Percentiles rank a stretch among this genome's conserved stretches.
Conservation (phyloP, 2,888 invertebrate genomes). For the Ennomos erosarius region DNA sequence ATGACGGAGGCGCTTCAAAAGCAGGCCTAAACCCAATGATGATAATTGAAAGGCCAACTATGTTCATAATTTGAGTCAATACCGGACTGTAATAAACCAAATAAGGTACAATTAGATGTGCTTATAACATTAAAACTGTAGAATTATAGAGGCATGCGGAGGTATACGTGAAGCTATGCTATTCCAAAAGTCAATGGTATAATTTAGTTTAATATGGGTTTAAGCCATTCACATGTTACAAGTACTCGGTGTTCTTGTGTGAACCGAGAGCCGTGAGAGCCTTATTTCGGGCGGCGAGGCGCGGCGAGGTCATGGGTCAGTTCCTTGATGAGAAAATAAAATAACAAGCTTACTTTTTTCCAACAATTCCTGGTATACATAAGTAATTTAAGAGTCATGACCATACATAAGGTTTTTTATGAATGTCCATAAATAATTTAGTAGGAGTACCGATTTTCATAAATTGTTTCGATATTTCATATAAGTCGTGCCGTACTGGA, state of each 20-base stretch:
- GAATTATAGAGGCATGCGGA: slow-evolving; percentile 36
- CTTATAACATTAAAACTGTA: slow-evolving; percentile 13
- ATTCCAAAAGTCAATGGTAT: slow-evolving; percentile 41
- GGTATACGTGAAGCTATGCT: slow-evolving; percentile 37
- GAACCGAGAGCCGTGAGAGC: slow-evolving; percentile 41
- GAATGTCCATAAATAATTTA: too few relatives aligned
- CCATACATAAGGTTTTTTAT: too few relatives aligned
- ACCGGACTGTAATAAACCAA: slow-evolving; percentile 8
- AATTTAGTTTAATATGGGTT: slow-evolving; percentile 28
- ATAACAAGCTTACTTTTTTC: slow-evolving; percentile 17
- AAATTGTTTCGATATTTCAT: too few relatives aligned
- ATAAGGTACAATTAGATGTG: slow-evolving; percentile 19
- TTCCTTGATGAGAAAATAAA: slow-evolving; percentile 34
- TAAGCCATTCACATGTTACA: slow-evolving; percentile 18
- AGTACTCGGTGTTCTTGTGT: slow-evolving; percentile 36
- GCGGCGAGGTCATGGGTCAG: slow-evolving; percentile 40
- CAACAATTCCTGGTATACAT: background rate
- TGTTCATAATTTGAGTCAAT: slow-evolving; percentile 14
- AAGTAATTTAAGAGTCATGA: background rate
- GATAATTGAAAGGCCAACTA: slow-evolving; percentile 13
- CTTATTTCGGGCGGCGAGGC: slow-evolving; percentile 36
- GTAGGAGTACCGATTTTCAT: too few relatives aligned
- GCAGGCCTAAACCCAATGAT: slow-evolving; percentile 1
- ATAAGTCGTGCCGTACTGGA: too few relatives aligned
- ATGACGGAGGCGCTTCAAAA: slow-evolving; percentile 18